Evolutionary conservation across 2,888 invertebrate species (phyloP).

Genomic region (Colletes collaris): DNA sequence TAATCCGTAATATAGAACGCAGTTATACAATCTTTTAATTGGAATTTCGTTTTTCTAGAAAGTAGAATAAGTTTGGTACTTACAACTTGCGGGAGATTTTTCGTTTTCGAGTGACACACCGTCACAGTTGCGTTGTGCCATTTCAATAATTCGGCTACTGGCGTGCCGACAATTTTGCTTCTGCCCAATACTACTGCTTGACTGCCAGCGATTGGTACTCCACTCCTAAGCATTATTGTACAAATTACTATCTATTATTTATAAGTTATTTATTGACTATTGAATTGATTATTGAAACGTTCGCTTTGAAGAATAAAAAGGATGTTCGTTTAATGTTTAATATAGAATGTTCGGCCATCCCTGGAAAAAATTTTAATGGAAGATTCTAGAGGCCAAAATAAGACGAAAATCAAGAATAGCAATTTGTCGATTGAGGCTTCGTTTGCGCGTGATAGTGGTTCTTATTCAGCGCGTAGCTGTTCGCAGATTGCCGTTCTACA

Average conservation of each 20-base stretch:
- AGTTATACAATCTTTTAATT: neutral
- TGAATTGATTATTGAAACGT: too few relatives aligned
- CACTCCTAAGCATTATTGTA: slow-evolving; percentile 84
- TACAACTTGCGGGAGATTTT: slow-evolving; percentile 90
- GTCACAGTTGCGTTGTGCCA: slow-evolving; percentile 99
- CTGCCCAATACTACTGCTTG: slow-evolving; percentile 97
- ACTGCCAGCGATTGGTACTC: slow-evolving; percentile 91
- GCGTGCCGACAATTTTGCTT: slow-evolving; percentile 99
- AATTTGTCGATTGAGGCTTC: too few relatives aligned
- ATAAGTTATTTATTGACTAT: neutral
- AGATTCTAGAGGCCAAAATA: too few relatives aligned
- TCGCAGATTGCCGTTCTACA: too few relatives aligned
- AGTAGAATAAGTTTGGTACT: slow-evolving; percentile 45
- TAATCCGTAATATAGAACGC: neutral
- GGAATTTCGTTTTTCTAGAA: neutral
- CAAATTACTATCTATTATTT: neutral
- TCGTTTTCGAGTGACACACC: slow-evolving; percentile 97
- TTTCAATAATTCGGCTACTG: slow-evolving; percentile 95
- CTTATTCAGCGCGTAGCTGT: too few relatives aligned
- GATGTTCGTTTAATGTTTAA: neutral
- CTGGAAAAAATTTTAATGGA: too few relatives aligned
- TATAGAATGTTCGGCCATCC: too few relatives aligned
- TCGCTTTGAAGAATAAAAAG: neutral
- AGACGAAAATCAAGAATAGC: too few relatives aligned
- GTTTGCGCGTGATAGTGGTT: too few relatives aligned